Evolutionary conservation across 2,113 vertebrate species (phyloP).

Genomic region (Zootoca vivipara): DNA sequence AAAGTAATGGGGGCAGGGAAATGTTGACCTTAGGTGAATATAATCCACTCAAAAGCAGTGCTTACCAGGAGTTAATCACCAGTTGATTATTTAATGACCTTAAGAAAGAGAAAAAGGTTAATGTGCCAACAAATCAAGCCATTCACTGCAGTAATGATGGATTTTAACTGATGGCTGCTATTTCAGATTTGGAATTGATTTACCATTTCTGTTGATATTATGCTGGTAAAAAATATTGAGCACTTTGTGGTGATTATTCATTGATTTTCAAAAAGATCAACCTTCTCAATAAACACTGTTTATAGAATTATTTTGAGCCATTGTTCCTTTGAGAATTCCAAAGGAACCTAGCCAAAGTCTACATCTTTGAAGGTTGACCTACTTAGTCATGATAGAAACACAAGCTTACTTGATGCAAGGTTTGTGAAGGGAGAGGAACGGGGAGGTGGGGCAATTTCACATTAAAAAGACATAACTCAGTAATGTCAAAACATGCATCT

Average conservation of each 20-base stretch:
- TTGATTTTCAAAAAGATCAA: conserved; percentile 18
- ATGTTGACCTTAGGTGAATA: neutral
- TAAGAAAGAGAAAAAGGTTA: neutral
- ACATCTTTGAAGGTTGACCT: neutral
- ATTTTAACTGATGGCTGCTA: neutral
- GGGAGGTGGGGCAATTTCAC: neutral
- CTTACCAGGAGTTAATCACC: neutral
- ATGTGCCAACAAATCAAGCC: neutral
- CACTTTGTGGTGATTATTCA: neutral
- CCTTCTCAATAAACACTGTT: conserved; percentile 1
- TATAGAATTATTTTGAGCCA: neutral
- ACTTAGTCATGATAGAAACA: conserved; percentile 8
- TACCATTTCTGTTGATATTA: conserved; percentile 12
- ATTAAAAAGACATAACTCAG: conserved; percentile 22
- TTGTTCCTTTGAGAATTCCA: neutral
- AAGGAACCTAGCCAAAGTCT: neutral
- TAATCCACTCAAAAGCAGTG: neutral
- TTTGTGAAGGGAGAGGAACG: conserved; percentile 13
- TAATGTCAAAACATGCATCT: conserved; percentile 18
- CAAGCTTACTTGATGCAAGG: neutral
- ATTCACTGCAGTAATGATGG: neutral
- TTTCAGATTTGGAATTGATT: conserved; percentile 11
- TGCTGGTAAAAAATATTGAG: conserved; percentile 4
- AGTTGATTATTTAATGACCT: neutral
- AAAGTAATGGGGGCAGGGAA: neutral